These are phyloP conservation scores for Epinotia ramella DNA, from an alignment of 2,888 invertebrate species.

Conservation along the genomic window DNA sequence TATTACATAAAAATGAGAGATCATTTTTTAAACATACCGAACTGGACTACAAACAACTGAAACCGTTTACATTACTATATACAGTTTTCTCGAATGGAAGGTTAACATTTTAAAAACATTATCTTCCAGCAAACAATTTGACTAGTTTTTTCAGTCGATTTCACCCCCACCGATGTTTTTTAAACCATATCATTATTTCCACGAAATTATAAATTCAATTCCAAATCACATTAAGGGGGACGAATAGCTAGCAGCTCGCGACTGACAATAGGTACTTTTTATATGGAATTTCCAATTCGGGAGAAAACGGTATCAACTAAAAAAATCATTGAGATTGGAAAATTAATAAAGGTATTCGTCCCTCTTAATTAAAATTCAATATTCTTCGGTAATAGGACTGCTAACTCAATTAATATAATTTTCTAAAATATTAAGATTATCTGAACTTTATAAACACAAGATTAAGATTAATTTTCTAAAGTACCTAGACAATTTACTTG, in stretches of 20 bases:
- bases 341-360: too few relatives aligned
- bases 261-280: too few relatives aligned
- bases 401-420: neutral
- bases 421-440: slow-evolving; percentile 3
- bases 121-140: slow-evolving; percentile 27
- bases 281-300: too few relatives aligned
- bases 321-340: too few relatives aligned
- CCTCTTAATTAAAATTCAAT: neutral
- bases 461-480: neutral
- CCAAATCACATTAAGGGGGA: neutral
- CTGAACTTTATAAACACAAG: neutral
- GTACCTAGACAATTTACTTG: slow-evolving; percentile 3
- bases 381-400: neutral
- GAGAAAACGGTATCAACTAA: too few relatives aligned
- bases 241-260: too few relatives aligned
- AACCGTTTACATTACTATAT: slow-evolving; percentile 39
- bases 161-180: neutral
- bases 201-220: neutral
- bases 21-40: slow-evolving; percentile 45
- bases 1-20: slow-evolving; percentile 42
- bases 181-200: neutral
- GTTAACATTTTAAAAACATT: slow-evolving; percentile 33
- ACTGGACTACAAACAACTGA: slow-evolving; percentile 39
- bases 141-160: slow-evolving; percentile 34
- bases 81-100: slow-evolving; percentile 39